Evolutionary conservation across 2,797 vertebrate species (phyloP), one percentile per base, ranked within the genome.

Genomic region (Enteromius fasciolatus): DNA sequence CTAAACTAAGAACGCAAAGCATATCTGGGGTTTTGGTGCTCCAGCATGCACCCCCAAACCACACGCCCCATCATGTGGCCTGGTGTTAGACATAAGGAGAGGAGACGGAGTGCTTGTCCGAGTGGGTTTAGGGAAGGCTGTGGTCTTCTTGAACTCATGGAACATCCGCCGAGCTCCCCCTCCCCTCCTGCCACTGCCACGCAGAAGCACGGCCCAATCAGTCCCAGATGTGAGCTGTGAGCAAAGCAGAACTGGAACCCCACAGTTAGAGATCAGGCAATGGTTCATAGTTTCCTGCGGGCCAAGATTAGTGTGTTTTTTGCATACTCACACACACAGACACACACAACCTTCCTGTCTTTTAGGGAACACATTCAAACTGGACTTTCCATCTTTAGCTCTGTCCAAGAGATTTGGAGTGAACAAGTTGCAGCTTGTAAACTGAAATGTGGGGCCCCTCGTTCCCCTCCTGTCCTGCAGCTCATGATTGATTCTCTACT

Each of bases 391-490:
- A 25, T 61, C 64, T 28, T 70, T 77, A 50, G 46, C 68, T 79
- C 69, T 23, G 48, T 80, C 46, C 80, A 80, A 79, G 68, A 69
- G 69, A 46, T 85, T 78, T 84, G 77, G 74, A 82, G 81, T 52
- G 36, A 85, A 82, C 86, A 86, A 86, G 87, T 86, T 76, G 25
- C 73, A 81, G 86, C 86, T 87, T 88, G 85, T 84, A 84, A 86
- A 87, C 77, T 85, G 59, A 80, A 85, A 82, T 44, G 52, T 77
- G 87, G 82, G 82, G 64, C 86, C 81, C 83, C 78, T 66, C 7
- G 64, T 48, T 78, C 57, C 78, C 84, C 82, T 78, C 14, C 66
- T 81, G 63, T 70, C 73, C 25, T 41, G 39, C 50, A 44, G 33
- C 57, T 33, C 73, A 11, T 68, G 68, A 85, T 85, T 84, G 12